Conservation (phyloP, 2,888 invertebrate genomes). For the Meiosimyza platycephala region DNA sequence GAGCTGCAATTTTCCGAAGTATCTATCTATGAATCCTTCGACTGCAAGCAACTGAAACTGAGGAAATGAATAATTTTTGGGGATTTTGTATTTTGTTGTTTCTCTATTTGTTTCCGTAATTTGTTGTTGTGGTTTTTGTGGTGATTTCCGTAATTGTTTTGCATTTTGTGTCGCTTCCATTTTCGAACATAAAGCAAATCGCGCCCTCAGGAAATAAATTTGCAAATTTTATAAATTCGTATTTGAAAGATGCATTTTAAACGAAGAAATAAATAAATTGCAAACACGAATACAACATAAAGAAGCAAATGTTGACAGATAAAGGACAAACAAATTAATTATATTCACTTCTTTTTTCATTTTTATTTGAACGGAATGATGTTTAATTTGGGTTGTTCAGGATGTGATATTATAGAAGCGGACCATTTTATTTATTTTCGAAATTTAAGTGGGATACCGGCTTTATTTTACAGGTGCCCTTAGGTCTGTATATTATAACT, state of each 20-base stretch:
- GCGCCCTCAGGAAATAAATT: slow-evolving; percentile 16
- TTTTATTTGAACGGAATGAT: not conserved
- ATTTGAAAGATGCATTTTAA: not conserved
- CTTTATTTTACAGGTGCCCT: too few relatives aligned
- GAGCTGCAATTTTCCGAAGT: not conserved
- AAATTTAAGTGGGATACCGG: too few relatives aligned
- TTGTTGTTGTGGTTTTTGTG: slow-evolving; percentile 1
- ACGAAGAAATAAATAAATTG: not conserved
- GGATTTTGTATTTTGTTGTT: not conserved
- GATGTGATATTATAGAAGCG: too few relatives aligned
- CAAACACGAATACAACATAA: not conserved
- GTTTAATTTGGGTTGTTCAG: too few relatives aligned
- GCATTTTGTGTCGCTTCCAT: slow-evolving; percentile 21
- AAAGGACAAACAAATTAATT: not conserved
- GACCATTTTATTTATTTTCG: too few relatives aligned
- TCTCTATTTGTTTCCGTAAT: not conserved
- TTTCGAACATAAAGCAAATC: not conserved
- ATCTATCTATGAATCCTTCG: not conserved
- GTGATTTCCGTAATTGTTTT: slow-evolving; percentile 22
- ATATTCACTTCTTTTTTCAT: not conserved
- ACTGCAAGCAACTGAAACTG: not conserved
- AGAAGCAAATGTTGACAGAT: not conserved
- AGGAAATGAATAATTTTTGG: slow-evolving; percentile 22
- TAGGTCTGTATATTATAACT: too few relatives aligned
- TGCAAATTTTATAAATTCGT: slow-evolving; percentile 11